Conservation (phyloP, 2,888 invertebrate species). For the Chaetoderma sp. region DNA sequence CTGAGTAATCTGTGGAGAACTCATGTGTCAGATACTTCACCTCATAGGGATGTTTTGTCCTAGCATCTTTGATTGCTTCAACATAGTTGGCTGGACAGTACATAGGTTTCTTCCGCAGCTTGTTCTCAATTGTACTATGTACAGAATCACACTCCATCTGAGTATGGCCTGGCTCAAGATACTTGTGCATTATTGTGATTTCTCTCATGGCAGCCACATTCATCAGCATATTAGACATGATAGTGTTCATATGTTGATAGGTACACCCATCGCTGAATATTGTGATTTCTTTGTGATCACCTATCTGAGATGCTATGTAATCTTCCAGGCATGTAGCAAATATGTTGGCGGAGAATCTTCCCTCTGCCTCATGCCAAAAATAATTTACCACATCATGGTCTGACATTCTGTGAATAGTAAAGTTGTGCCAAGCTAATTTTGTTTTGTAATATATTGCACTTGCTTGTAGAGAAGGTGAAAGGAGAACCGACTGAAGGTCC, state of each 20-base stretch:
- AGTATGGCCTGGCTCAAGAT: slow-evolving; percentile 29
- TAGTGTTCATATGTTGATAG: slow-evolving; percentile 29
- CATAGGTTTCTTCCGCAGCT: slow-evolving; percentile 16
- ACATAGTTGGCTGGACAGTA: no score
- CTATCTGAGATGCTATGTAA: slow-evolving; percentile 6
- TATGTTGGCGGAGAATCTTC: no score
- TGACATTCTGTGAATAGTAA: no score
- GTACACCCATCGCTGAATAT: slow-evolving; percentile 26
- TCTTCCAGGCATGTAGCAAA: slow-evolving; percentile 19
- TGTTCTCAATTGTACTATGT: slow-evolving; percentile 25
- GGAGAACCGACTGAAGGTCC: slow-evolving; percentile 24
- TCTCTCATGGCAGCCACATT: slow-evolving; percentile 7
- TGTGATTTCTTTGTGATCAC: slow-evolving; percentile 15
- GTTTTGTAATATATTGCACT: slow-evolving; percentile 28
- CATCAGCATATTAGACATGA: slow-evolving; percentile 24
- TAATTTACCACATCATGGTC: slow-evolving; percentile 23
- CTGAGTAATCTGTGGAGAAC: neutral
- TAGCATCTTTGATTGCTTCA: no score
- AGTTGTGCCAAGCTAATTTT: slow-evolving; percentile 22
- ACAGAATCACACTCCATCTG: slow-evolving; percentile 34
- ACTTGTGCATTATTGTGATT: slow-evolving; percentile 25
- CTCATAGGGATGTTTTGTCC: slow-evolving; percentile 12
- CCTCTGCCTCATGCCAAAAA: slow-evolving; percentile 34
- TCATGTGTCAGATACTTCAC: slow-evolving; percentile 26
- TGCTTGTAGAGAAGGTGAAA: slow-evolving; percentile 21